Evolutionary conservation across 1,140 invertebrate genomes (phyloP).

Genomic region (Xylocopa sonorina): DNA sequence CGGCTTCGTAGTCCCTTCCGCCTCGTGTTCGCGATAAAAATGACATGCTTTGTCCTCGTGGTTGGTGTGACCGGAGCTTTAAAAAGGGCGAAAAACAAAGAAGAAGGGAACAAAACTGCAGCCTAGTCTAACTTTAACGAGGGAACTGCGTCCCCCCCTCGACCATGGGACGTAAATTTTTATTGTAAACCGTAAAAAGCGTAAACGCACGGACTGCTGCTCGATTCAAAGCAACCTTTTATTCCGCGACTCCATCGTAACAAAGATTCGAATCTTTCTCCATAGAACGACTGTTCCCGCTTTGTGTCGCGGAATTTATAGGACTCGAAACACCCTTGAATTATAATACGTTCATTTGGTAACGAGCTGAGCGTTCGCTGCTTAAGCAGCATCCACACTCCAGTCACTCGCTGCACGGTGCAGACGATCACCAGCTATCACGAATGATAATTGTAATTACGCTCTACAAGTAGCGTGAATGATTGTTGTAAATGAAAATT

Average conservation of each 20-base stretch:
- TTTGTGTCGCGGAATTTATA: background rate
- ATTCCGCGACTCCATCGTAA: no score
- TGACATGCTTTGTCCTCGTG: background rate
- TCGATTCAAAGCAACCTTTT: background rate
- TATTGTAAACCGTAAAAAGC: slow-evolving; percentile 26
- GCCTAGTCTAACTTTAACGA: slow-evolving; percentile 12
- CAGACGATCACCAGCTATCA: no score
- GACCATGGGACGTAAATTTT: slow-evolving; percentile 35
- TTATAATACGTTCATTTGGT: slow-evolving; percentile 7
- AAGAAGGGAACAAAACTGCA: background rate
- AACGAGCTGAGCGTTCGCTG: background rate
- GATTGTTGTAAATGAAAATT: no score
- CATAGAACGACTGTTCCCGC: background rate
- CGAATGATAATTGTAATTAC: no score
- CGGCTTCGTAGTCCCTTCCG: background rate
- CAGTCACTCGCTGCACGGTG: no score
- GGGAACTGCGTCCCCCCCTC: background rate
- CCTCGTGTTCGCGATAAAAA: slow-evolving; percentile 21
- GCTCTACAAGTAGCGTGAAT: no score
- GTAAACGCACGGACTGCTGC: background rate
- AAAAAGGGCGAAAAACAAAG: background rate
- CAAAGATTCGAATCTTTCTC: slow-evolving; percentile 33
- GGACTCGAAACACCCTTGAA: background rate
- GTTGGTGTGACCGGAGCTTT: background rate
- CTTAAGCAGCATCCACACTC: no score